Conservation (phyloP, 2,797 vertebrate genomes). For the Chaetodon trifasciatus region DNA sequence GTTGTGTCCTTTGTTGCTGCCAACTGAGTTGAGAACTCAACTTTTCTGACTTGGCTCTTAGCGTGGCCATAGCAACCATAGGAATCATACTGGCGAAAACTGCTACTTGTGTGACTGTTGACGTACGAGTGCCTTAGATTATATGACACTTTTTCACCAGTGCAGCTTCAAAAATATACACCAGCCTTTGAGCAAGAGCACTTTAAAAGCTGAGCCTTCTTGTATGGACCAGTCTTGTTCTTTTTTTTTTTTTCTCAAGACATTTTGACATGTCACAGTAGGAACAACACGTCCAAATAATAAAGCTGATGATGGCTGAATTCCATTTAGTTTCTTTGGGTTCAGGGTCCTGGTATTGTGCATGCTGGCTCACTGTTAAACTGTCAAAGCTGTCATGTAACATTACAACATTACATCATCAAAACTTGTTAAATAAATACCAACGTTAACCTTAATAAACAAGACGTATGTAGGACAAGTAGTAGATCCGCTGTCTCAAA, state of each 20-base stretch:
- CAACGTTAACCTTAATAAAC: background rate
- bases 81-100: conserved; percentile 4
- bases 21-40: conserved; percentile 5
- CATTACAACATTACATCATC: background rate
- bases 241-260: background rate
- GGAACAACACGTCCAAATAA: background rate
- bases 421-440: background rate
- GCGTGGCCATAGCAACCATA: conserved; percentile 5
- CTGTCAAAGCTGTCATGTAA: background rate
- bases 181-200: background rate
- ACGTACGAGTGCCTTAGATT: background rate
- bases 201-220: background rate
- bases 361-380: background rate
- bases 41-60: conserved; percentile 11
- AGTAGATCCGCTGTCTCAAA: background rate
- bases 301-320: too few relatives aligned
- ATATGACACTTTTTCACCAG: background rate
- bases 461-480: too few relatives aligned
- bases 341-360: background rate
- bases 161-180: background rate
- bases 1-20: background rate
- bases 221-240: too few relatives aligned
- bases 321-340: background rate
- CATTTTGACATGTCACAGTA: background rate
- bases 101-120: background rate